These are phyloP conservation scores for Ploceus nigricollis DNA, from an alignment of 2,113 vertebrate genomes.

Conservation along the genomic window DNA sequence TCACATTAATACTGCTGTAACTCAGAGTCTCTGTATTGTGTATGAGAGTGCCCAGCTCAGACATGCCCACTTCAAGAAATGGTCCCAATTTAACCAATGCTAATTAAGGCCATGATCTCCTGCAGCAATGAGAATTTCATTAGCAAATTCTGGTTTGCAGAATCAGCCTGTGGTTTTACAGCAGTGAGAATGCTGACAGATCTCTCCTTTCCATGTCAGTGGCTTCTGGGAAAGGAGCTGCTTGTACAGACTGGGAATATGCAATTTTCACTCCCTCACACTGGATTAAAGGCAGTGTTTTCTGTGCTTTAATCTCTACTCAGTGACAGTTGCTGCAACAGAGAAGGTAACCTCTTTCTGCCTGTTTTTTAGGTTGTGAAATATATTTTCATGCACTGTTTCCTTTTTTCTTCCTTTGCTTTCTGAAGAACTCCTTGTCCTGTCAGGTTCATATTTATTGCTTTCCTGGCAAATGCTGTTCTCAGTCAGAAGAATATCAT, in stretches of 20 bases:
- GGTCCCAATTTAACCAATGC: not conserved
- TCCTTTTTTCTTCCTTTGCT: not conserved
- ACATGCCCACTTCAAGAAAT: not conserved
- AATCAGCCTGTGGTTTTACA: not conserved
- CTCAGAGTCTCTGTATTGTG: fast-evolving
- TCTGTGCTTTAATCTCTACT: not conserved
- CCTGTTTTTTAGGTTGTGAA: not conserved
- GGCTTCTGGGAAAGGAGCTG: not conserved
- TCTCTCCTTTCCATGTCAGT: not conserved
- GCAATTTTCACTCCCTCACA: not conserved
- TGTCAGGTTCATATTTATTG: not conserved
- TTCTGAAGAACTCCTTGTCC: not conserved
- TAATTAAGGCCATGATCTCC: not conserved
- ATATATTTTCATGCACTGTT: not conserved
- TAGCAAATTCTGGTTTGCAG: not conserved
- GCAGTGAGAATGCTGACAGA: not conserved
- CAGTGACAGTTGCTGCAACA: not conserved
- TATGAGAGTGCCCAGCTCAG: not conserved
- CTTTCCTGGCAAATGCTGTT: not conserved
- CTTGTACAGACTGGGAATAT: not conserved
- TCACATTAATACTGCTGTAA: not conserved
- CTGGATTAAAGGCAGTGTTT: constrained; percentile 16
- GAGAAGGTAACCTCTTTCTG: not conserved
- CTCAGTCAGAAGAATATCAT: not conserved
- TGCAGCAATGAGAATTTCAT: not conserved